phyloP scores from a whole-genome alignment of 2,888 invertebrate species.

The Holacanthella duospinosa region DNA sequence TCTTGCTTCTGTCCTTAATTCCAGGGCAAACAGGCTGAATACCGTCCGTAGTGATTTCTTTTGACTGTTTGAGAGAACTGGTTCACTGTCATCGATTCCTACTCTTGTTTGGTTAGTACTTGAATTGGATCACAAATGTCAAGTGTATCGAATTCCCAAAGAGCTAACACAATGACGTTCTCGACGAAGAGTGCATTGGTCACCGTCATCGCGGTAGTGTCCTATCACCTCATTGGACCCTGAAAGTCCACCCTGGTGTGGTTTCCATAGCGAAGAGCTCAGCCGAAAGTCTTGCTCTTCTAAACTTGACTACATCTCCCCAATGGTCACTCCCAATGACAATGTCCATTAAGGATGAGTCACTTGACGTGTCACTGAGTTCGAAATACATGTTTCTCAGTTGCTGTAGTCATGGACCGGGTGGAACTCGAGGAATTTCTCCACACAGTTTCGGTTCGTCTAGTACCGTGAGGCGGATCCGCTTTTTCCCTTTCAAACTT shows the following conservation, averaged over 20 bases:
- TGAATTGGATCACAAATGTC: background rate
- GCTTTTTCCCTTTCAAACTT: background rate
- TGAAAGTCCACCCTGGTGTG: background rate
- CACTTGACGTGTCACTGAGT: background rate
- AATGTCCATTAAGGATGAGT: background rate
- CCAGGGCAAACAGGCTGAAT: background rate
- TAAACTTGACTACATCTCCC: background rate
- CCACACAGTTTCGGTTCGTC: background rate
- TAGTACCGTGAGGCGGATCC: background rate
- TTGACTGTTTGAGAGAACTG: background rate
- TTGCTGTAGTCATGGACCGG: background rate
- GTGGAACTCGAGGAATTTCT: background rate
- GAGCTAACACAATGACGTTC: background rate
- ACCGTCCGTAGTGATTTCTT: background rate
- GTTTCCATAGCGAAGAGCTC: background rate
- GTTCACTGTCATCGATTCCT: background rate
- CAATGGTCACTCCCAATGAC: background rate
- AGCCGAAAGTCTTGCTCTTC: background rate
- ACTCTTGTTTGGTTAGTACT: background rate
- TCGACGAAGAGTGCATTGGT: background rate
- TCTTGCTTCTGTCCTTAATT: background rate
- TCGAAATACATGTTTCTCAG: background rate
- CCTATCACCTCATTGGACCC: background rate
- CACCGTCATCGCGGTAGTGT: background rate
- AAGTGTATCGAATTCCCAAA: background rate